Evolutionary conservation across 2,113 vertebrate species (phyloP), one percentile per base, ranked within the genome.

Genomic region (Trochalopteron elliotii): DNA sequence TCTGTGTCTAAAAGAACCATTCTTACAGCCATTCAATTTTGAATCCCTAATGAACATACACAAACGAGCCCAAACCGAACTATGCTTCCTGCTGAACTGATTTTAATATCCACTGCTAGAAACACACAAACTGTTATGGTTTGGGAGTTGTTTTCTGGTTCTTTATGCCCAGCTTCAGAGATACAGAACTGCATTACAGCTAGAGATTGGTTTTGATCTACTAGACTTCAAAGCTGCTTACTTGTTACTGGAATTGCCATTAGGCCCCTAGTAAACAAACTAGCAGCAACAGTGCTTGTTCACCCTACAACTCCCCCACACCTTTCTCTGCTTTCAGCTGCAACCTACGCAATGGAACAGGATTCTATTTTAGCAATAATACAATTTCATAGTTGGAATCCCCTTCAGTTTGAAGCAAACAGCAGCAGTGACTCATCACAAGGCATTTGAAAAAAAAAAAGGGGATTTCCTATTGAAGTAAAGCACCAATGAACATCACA

Each of bases 401-500:
- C 93, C 93, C 89, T 96, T 88, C 77, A 90, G 82, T 91, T 92
- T 45, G 80, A 95, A 87, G 82, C 57, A 78, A 94, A 95, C 68
- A 80, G 52, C 82, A 95, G 75, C 67, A 89, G 68, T 97, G 95
- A 96, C 89, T 96, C 96, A 96, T 63, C 75, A 93, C 57, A 86
- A 89, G 30, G 80, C 49, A 71, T 59, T 92, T 82, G 2, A 33
- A 28, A 52, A 85, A 18, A 56, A 64, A 57, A 35, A 28, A 5
- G 91, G 95, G 95, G 85, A 93, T 97, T 97, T 96, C 90, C 93
- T 92, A 11, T 59, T 59, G 7, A 89, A 90, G n/a, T 86, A 87
- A 87, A 95, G 76, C 90, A 93, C 20, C 57, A 85, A 76, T 81
- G 64, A 90, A 49, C 50, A 78, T 15, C n/a, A 61, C 10, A 92